Evolutionary conservation across 2,888 invertebrate species (phyloP), one percentile per base, ranked within the genome.

Genomic region (Drosophila nr. perissopoda): DNA sequence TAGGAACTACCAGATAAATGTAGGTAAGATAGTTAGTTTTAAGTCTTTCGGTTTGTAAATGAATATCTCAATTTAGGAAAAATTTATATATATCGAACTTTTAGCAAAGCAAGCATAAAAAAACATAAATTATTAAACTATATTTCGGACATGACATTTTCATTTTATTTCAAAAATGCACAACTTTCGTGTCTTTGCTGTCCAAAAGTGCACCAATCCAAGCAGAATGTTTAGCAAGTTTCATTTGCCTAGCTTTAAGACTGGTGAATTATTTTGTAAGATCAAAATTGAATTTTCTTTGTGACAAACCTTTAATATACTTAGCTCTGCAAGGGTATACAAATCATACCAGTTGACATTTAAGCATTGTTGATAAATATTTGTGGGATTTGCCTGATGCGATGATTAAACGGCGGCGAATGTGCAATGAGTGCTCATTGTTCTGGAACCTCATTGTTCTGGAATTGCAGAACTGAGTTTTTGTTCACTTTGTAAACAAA

Each of bases 351-450:
- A 38, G 40, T 54, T 56, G 60, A 48, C 56, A 60, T 67, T 51
- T 66, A 48, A 63, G 42, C 42, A n/a, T 13, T 49, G 59, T 61
- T 70, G 65, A 68, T 74, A 68, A 64, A 62, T 56, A 59, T 58
- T 38, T 63, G 34, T 53, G 70, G 69, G 56, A 57, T 68, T 76
- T 53, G 54, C 33, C 7, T 4, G 16, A 16, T 25, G 42, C 61
- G 67, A 67, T 88, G 83, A 88, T 82, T 82, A 88, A 83, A 64
- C 48, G 75, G 8, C 66, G 56, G 72, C 34, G 70, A 69, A 83
- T 79, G 65, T 27, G 64, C 62, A 70, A 53, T 25, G 46, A 46
- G 42, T 52, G 21, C 4, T 16, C 46, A 46, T 46, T 46, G 29
- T 48, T 33, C 46, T 46, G 46, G 16, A 46, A 25, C 16, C 46